phyloP scores from a whole-genome alignment of 2,888 invertebrate species.

The Folsomia manolachei region DNA sequence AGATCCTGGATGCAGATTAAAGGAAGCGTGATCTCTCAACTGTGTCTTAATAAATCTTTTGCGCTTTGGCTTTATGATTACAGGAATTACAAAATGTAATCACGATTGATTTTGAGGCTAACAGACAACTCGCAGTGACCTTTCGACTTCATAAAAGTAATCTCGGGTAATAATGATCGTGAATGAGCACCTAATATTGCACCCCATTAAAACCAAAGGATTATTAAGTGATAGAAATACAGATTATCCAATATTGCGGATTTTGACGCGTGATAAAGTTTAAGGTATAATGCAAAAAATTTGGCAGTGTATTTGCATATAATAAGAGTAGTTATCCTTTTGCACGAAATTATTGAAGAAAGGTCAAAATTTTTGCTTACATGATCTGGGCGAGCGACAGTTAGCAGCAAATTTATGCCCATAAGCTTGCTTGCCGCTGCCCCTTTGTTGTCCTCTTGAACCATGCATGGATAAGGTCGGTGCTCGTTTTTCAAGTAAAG shows the following conservation, averaged over 20 bases:
- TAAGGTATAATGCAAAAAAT: too few species aligned
- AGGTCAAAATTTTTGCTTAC: slow-evolving; percentile 2
- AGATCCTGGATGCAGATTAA: background rate
- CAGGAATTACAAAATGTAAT: background rate
- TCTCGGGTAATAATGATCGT: background rate
- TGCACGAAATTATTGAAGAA: too few species aligned
- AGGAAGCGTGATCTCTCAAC: background rate
- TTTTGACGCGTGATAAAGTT: too few species aligned
- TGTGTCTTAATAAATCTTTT: background rate
- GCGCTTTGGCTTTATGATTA: background rate
- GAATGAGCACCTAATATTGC: background rate
- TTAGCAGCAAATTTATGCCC: slow-evolving; percentile 11
- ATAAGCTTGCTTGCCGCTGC: background rate
- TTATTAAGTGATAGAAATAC: too few species aligned
- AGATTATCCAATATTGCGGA: too few species aligned
- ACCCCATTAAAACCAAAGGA: background rate
- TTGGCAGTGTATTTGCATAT: too few species aligned
- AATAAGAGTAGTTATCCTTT: too few species aligned
- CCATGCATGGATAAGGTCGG: background rate
- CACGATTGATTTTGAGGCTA: background rate
- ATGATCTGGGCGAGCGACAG: slow-evolving; percentile 6
- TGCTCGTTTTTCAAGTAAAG: background rate
- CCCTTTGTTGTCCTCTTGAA: background rate
- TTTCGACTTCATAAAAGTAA: background rate
- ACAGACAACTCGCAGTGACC: background rate